Base-by-base conservation (phyloP, 2,888 invertebrate genomes). In the Tachina fera region DNA sequence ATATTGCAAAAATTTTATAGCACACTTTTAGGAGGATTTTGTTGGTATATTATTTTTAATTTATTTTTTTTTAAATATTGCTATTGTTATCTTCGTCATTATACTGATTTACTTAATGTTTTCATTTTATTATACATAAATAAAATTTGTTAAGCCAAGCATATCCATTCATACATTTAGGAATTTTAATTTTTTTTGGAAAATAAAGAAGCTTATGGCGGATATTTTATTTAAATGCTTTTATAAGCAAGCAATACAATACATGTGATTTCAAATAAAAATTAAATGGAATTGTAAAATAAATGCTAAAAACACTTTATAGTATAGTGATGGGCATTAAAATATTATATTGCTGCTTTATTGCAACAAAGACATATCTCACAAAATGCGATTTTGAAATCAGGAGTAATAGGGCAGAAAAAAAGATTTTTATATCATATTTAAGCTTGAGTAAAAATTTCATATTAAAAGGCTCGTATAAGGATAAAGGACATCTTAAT, bases 21-120 rank as follows among this genome's bases (percentile, higher is more conserved):
- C 81, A 68, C 14, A 75, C 39, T 75, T 75, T 81, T 75, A 68
- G 81, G 61, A 39, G 68, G 53, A 75, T 81, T n/a, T 75, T 70
- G 9, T 19, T 72, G 3, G 2, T 41, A 58, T 45, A 47, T 72
- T 58, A 31, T 51, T 71, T 5, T 31, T 31, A 31, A 31, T 5
- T 31, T 31, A 14, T 63, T 71, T 61, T 61, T 61, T 51, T 61
- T 71, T 56, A 53, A 71, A 22, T 65, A 65, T 53, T 45, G n/a
- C 53, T 74, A 67, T 67, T 58, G 19, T 67, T 53, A n/a, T 67
- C 19, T 41, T 51, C n/a, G 6, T 65, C 39, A 14, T 41, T 13
- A 53, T 13, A n/a, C 19, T 51, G 51, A 16, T 60, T 51, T 51
- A 60, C 31, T 58, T 60, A 49, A 60, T 43, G 41, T 67, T 51